phyloP scores from a whole-genome alignment of 2,113 vertebrate genomes.

The Zapornia atra region DNA sequence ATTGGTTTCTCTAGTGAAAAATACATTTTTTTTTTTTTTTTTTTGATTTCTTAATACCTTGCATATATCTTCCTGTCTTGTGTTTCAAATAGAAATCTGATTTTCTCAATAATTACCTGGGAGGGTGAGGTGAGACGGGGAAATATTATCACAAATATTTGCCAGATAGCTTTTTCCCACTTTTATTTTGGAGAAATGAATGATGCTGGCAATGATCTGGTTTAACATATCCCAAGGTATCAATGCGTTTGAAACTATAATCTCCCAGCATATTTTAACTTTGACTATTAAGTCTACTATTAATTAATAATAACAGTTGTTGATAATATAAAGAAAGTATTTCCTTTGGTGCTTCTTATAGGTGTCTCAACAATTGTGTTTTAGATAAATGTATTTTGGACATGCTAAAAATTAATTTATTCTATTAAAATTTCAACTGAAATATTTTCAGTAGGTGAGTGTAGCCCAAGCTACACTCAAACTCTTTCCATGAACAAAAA shows the following conservation, averaged over 20 bases:
- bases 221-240: background rate
- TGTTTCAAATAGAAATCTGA: background rate
- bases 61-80: background rate
- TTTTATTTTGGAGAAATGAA: background rate
- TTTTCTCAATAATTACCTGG: background rate
- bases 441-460: background rate
- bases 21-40: no score
- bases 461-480: background rate
- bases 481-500: background rate
- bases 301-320: background rate
- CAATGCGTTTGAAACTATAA: background rate
- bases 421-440: background rate
- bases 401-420: background rate
- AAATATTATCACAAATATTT: background rate
- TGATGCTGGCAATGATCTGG: background rate
- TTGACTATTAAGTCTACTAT: background rate
- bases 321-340: background rate
- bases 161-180: background rate
- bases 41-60: background rate
- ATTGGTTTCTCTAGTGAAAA: background rate
- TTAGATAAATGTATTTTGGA: background rate
- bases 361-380: background rate
- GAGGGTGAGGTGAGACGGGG: fast-evolving
- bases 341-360: background rate
- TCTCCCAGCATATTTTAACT: background rate